Percentiles rank a stretch among this genome's conserved stretches.
Conservation (phyloP, 2,113 vertebrate genomes). For the Electrona antarctica region DNA sequence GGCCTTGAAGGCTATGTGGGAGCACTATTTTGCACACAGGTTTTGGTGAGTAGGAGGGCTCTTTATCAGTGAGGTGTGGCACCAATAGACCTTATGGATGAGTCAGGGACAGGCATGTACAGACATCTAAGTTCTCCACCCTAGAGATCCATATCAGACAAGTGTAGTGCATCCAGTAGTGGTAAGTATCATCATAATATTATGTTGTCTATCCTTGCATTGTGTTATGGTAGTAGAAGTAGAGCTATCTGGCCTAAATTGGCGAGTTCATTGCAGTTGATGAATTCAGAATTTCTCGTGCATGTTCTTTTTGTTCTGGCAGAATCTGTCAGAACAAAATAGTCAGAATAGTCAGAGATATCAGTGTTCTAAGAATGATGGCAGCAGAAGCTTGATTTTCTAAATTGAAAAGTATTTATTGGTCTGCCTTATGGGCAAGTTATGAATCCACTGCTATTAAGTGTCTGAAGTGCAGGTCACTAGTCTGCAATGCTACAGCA, state of each 20-base stretch:
- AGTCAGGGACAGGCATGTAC: slow-evolving; percentile 72
- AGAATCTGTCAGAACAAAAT: not conserved
- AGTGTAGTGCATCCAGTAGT: slow-evolving; percentile 15
- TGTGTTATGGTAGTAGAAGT: not conserved
- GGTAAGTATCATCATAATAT: not conserved
- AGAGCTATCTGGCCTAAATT: not conserved
- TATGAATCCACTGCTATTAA: too few species aligned
- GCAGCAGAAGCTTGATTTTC: not conserved
- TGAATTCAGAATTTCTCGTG: not conserved
- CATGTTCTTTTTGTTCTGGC: not conserved
- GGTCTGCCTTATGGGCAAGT: too few species aligned
- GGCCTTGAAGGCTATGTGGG: slow-evolving; percentile 64
- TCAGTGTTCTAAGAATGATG: not conserved
- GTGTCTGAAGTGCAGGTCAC: too few species aligned
- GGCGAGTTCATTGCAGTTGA: not conserved
- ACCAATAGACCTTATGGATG: slow-evolving; percentile 70
- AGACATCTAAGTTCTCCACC: slow-evolving; percentile 66
- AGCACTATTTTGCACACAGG: slow-evolving; percentile 59
- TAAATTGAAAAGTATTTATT: not conserved
- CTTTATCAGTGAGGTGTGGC: slow-evolving; percentile 69
- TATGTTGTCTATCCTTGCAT: slow-evolving; percentile 9
- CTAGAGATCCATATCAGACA: slow-evolving; percentile 59
- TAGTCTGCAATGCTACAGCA: too few species aligned
- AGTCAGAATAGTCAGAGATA: not conserved
- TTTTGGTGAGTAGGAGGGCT: slow-evolving; percentile 68